Evolutionary conservation across 2,888 invertebrate genomes (phyloP), one percentile per base, ranked within the genome.

Genomic region (Scelioninae gen. 2): DNA sequence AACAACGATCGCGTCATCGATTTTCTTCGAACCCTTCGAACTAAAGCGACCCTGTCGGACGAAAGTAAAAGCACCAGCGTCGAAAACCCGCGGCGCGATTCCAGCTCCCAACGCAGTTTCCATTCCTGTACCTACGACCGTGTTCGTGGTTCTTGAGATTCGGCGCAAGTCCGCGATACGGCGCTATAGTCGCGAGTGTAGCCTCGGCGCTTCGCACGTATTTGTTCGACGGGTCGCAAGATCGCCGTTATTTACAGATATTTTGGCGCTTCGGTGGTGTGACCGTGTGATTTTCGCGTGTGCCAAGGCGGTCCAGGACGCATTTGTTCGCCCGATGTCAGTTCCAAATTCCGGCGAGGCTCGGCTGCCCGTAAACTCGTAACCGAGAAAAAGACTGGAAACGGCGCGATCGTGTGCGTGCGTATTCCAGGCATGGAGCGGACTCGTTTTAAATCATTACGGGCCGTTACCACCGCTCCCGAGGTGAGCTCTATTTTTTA

Each of bases 371-470:
- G 57, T 13, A 18, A 52, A 68, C 16, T 45, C 57, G 13, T 63
- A 63, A 41, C 43, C 67, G 48, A 52, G 45, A 25, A 22, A 39
- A 61, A 73, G 50, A 52, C 52, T 53, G 64, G 43, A 65, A 76
- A 76, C 73, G 71, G 63, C 69, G 63, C 48, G 63, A 63, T 46
- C 75, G 78, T 79, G 78, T 74, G 67, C 76, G 74, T 75, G 69
- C 74, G 73, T 72, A 72, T 68, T 72, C 73, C 78, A 79, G 78
- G 82, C 81, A 82, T 83, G 83, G 81, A 81, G 79, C 75, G 77
- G 74, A 78, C 77, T 78, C 80, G 81, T 83, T 81, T 80, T 77
- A 80, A 82, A 81, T 83, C 80, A 79, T 81, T 79, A 78, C 77
- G 76, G 74, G 76, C 77, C 76, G 77, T 79, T 77, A 74, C 77